A percentile compares a stretch with the other conserved stretches of the same genome.
phyloP scores from a whole-genome alignment of 2,113 vertebrate genomes.

The Colius striatus region DNA sequence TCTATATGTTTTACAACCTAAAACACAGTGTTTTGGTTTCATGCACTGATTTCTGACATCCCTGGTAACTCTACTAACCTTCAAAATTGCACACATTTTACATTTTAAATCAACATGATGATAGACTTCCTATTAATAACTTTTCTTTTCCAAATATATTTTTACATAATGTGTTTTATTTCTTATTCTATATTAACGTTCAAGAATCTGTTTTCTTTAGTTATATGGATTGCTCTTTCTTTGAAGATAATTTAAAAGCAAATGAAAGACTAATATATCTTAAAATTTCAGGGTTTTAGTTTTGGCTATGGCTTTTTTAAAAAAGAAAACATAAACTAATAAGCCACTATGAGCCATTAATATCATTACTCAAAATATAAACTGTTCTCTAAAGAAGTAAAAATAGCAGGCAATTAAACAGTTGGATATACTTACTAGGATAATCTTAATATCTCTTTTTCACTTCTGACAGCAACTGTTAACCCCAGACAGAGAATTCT shows the following conservation, averaged over 20 bases:
- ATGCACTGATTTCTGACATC: neutral
- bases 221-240: neutral
- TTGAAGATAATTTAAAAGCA: neutral
- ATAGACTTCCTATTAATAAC: neutral
- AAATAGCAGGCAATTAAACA: slow-evolving; percentile 23
- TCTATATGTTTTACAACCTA: neutral
- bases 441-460: neutral
- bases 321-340: neutral
- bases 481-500: neutral
- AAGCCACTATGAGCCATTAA: neutral
- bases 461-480: neutral
- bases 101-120: neutral
- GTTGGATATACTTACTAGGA: neutral
- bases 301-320: neutral
- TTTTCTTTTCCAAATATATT: neutral
- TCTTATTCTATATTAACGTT: neutral
- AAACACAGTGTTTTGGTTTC: neutral
- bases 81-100: neutral
- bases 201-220: neutral
- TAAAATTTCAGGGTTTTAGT: neutral
- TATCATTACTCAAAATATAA: neutral
- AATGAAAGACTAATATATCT: neutral
- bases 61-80: neutral
- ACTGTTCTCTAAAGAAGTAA: neutral
- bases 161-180: accelerated